phyloP scores from a whole-genome alignment of 1,140 invertebrate genomes.

The Phymastichus coffea region DNA sequence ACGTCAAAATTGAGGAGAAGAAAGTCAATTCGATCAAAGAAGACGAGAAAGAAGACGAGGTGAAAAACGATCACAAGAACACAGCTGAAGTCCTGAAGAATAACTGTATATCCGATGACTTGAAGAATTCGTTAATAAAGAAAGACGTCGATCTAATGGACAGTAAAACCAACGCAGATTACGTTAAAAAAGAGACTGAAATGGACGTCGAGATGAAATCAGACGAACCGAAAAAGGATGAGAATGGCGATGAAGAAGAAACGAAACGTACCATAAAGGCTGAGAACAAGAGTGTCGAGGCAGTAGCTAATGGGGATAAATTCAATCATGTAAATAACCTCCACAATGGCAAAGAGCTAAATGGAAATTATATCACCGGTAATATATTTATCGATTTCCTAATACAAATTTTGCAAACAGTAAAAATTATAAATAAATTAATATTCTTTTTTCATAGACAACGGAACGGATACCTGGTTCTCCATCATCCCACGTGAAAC shows the following conservation, averaged over 20 bases:
- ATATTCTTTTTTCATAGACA: constrained; percentile 30
- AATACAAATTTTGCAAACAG: no score
- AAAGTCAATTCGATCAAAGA: constrained; percentile 53
- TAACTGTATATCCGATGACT: constrained; percentile 40
- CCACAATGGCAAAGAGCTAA: constrained; percentile 54
- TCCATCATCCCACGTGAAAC: constrained; percentile 65
- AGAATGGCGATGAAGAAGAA: constrained; percentile 37
- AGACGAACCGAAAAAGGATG: constrained; percentile 44
- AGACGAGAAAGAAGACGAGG: constrained; percentile 42
- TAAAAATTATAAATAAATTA: constrained; percentile 5
- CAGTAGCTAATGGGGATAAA: constrained; percentile 51
- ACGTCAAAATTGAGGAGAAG: constrained; percentile 57
- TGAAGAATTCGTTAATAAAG: constrained; percentile 30
- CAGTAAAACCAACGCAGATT: constrained; percentile 49
- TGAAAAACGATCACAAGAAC: constrained; percentile 33
- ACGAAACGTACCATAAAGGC: constrained; percentile 37
- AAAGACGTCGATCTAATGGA: constrained; percentile 47
- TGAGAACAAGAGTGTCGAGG: constrained; percentile 48
- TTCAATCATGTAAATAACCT: constrained; percentile 52
- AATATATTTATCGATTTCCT: constrained; percentile 28
- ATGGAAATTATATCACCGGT: constrained; percentile 51
- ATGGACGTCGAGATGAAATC: constrained; percentile 42
- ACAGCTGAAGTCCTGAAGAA: constrained; percentile 42
- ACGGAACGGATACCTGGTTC: constrained; percentile 62
- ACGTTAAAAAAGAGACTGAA: constrained; percentile 55